These are phyloP conservation scores for Drosophila lacicola DNA, from an alignment of 2,888 invertebrate genomes.

Conservation along the genomic window DNA sequence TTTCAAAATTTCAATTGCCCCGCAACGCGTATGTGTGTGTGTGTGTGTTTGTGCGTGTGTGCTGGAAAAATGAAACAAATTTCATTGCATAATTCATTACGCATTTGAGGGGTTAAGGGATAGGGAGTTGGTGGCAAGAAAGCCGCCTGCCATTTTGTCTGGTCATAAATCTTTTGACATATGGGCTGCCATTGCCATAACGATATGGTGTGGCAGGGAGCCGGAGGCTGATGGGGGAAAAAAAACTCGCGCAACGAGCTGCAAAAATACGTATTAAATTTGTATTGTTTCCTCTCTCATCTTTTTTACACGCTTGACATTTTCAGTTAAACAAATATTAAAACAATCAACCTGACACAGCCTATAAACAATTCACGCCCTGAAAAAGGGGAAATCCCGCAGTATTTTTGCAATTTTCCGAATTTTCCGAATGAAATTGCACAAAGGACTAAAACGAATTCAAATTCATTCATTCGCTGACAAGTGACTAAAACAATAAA, in stretches of 20 bases:
- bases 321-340: conserved; percentile 55
- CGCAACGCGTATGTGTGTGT: conserved; percentile 15
- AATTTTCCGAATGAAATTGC: conserved; percentile 24
- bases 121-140: conserved; percentile 14
- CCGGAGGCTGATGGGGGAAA: not conserved
- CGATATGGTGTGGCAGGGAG: conserved; percentile 16
- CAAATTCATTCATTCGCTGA: conserved; percentile 47
- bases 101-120: conserved; percentile 19
- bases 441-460: conserved; percentile 33
- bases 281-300: conserved; percentile 47
- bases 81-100: conserved; percentile 78
- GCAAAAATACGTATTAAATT: conserved; percentile 59
- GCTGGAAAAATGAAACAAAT: conserved; percentile 69
- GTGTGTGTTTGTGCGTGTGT: conserved; percentile 19
- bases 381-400: conserved; percentile 6
- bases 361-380: conserved; percentile 53
- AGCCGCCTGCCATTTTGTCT: conserved; percentile 56
- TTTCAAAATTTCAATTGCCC: conserved; percentile 65
- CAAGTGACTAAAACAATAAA: conserved; percentile 76
- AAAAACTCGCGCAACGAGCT: conserved; percentile 23
- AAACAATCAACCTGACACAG: conserved; percentile 55
- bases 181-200: conserved; percentile 57
- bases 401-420: conserved; percentile 31
- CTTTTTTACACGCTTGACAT: conserved; percentile 33
- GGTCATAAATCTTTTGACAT: conserved; percentile 76